Conservation (phyloP, 2,888 invertebrate species). For the Plusia festucae region DNA sequence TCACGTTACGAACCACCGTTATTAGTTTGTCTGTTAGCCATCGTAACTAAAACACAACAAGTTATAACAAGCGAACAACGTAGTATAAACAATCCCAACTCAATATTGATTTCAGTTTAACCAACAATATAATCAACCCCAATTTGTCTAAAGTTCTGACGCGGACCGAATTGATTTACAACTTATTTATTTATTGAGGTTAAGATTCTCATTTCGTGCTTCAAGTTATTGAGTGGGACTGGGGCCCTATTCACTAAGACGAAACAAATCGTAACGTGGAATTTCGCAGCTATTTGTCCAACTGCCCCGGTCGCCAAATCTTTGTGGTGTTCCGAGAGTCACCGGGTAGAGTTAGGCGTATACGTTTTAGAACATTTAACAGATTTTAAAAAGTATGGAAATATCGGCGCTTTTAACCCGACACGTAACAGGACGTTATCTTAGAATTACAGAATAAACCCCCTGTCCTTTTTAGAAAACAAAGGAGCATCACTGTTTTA, state of each 20-base stretch:
- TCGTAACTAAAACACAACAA: slow-evolving; percentile 75
- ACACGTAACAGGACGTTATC: too few relatives aligned
- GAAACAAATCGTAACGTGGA: too few relatives aligned
- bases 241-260: neutral
- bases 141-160: slow-evolving; percentile 80
- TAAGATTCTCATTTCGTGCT: slow-evolving; percentile 2
- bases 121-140: slow-evolving; percentile 82
- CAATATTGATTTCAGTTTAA: slow-evolving; percentile 81
- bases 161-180: slow-evolving; percentile 64
- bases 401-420: too few relatives aligned
- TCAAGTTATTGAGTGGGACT: neutral
- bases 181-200: slow-evolving; percentile 33
- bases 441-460: too few relatives aligned
- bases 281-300: too few relatives aligned
- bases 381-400: too few relatives aligned
- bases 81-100: slow-evolving; percentile 74
- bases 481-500: too few relatives aligned
- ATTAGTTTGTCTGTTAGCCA: slow-evolving; percentile 32
- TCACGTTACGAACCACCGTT: slow-evolving; percentile 2
- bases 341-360: too few relatives aligned
- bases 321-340: too few relatives aligned
- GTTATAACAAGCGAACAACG: slow-evolving; percentile 74
- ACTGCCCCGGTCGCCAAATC: too few relatives aligned
- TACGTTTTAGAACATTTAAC: too few relatives aligned
- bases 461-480: too few relatives aligned